A percentile compares a stretch with the other conserved stretches of the same genome.
Conservation (phyloP, 2,113 vertebrate species). For the Chamaea fasciata region DNA sequence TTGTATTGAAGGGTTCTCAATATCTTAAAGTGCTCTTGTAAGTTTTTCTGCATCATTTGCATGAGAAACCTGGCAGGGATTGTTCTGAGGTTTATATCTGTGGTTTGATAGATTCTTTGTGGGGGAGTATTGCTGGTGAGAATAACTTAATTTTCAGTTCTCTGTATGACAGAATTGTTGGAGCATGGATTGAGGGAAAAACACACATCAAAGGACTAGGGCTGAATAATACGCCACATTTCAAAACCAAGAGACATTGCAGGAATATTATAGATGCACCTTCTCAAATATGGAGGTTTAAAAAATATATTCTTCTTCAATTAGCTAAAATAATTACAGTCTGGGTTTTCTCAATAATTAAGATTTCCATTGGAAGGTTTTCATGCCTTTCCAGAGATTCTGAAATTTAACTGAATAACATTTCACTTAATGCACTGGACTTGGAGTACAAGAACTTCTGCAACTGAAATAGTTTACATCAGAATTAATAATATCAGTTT, state of each 20-base stretch:
- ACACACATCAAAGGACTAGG: slow-evolving; percentile 76
- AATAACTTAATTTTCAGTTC: slow-evolving; percentile 95
- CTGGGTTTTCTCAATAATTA: slow-evolving; percentile 23
- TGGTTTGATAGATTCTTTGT: slow-evolving; percentile 94
- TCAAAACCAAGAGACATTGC: slow-evolving; percentile 62
- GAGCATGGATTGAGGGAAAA: slow-evolving; percentile 78
- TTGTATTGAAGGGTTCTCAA: slow-evolving; percentile 88
- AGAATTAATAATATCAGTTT: not conserved
- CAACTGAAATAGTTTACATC: not conserved
- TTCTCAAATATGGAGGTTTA: slow-evolving; percentile 2
- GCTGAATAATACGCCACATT: slow-evolving; percentile 75
- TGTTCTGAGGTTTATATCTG: slow-evolving; percentile 91
- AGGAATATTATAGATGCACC: slow-evolving; percentile 59
- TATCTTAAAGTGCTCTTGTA: slow-evolving; percentile 96
- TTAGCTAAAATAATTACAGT: slow-evolving; percentile 41
- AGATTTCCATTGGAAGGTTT: not conserved
- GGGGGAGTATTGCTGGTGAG: slow-evolving; percentile 83
- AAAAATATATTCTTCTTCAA: slow-evolving; percentile 23
- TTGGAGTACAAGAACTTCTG: not conserved
- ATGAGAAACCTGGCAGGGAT: slow-evolving; percentile 94
- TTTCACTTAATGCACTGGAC: not conserved
- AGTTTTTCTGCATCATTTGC: slow-evolving; percentile 93
- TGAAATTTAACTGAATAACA: slow-evolving; percentile 2
- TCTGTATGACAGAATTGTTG: slow-evolving; percentile 87
- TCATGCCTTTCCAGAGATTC: not conserved